Evolutionary conservation across 2,888 invertebrate genomes (phyloP), one percentile per base, ranked within the genome.

Genomic region (Punctoribates punctum): DNA sequence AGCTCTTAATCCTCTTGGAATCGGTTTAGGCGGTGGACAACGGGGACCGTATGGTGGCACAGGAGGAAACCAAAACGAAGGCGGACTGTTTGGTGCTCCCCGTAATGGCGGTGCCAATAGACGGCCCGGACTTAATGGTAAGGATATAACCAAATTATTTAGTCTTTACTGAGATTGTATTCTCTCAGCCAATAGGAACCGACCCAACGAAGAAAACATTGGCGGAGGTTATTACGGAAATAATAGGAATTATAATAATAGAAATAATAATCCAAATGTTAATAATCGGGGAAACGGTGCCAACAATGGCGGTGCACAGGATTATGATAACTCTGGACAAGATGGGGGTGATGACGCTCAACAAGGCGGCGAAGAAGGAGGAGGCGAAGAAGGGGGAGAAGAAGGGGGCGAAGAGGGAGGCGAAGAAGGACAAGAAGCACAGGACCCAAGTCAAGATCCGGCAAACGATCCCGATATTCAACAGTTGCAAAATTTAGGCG

Each of bases 401-500:
- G 72, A 27, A 13, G 75, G 51, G 2, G 72, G 25, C 0, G 27
- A n/a, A n/a, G 42, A 17, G 2, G 54, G 17, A n/a, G 75, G 23
- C 1, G 73, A 51, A 15, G n/a, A 38, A 6, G 38, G 42, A 3
- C 70, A 70, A 20, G 62, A 62, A 17, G 62, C 62, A 34, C 62
- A 62, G 62, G 75, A 72, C 48, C 48, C 72, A 25, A 70, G 48
- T 72, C 76, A 76, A 20, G 72, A 76, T 27, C 76, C 76, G 27
- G 72, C 75, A 8, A 72, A 75, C 20, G 75, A 75, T 75, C 75
- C 75, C 0, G 76, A 76, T 48, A 76, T 76, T 29, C 76, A 76
- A 46, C 76, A 76, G 54, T 60, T 76, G n/a, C 76, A 76, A 54
- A 76, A 76, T 65, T 38, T 76, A 15, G 76, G 76, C 38, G 76